Conservation (phyloP, 2,797 vertebrate genomes). For the Sebastes oblongus region DNA sequence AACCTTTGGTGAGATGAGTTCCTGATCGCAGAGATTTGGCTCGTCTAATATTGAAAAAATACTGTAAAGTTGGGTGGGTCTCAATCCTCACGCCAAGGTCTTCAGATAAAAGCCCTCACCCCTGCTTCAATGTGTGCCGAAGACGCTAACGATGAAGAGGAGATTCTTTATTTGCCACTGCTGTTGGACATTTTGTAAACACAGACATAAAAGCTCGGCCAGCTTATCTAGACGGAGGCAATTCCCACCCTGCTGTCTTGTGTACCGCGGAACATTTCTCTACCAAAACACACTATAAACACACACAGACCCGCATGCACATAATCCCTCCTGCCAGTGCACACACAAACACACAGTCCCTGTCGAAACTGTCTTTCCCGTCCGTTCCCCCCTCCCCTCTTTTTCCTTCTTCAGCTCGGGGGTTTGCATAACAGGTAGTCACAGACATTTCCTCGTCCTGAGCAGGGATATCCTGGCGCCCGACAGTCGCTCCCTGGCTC, state of each 20-base stretch:
- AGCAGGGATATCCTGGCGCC: conserved; percentile 99
- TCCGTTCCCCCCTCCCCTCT: conserved; percentile 68
- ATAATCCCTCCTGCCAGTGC: conserved; percentile 47
- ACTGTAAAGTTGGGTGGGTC: conserved; percentile 44
- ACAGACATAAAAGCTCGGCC: conserved; percentile 65
- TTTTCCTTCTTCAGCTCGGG: conserved; percentile 74
- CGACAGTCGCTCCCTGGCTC: conserved; percentile 91
- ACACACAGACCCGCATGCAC: conserved; percentile 41
- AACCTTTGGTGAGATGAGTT: conserved; percentile 5
- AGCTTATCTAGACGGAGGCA: conserved; percentile 69
- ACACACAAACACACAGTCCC: conserved; percentile 70
- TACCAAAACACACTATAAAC: conserved; percentile 49
- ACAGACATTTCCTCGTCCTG: conserved; percentile 99
- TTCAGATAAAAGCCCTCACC: conserved; percentile 60
- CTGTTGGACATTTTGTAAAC: conserved; percentile 71
- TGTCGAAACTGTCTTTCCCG: conserved; percentile 73
- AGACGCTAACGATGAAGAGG: conserved; percentile 34
- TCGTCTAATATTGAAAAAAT: conserved; percentile 38
- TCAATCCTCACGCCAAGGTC: conserved; percentile 26
- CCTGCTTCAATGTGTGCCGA: conserved; percentile 25
- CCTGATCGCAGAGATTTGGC: conserved; percentile 18
- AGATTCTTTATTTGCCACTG: conserved; percentile 54
- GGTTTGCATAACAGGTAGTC: conserved; percentile 99
- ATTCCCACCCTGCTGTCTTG: conserved; percentile 69
- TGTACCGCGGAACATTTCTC: conserved; percentile 59